phyloP scores from a whole-genome alignment of 2,888 invertebrate genomes.

The Sminthurinus aureus region DNA sequence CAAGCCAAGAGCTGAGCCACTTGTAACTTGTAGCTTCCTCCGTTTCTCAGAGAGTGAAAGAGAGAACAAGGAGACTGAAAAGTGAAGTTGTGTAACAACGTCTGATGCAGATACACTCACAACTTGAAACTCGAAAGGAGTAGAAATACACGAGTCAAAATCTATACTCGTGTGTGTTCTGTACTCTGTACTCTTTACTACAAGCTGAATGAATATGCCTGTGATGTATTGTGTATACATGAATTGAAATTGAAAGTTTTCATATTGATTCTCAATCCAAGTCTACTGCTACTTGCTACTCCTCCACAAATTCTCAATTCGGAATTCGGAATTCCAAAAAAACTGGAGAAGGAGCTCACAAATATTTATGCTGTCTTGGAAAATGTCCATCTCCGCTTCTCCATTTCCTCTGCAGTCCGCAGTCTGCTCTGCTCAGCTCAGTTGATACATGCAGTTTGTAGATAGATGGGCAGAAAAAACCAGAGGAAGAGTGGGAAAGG shows the following conservation, averaged over 20 bases:
- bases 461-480: neutral
- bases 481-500: neutral
- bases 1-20: too few species aligned
- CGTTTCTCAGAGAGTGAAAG: too few species aligned
- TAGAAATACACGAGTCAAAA: neutral
- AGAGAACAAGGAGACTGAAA: too few species aligned
- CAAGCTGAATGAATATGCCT: neutral
- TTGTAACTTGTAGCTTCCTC: too few species aligned
- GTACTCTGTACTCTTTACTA: neutral
- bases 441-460: neutral
- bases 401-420: neutral
- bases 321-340: neutral
- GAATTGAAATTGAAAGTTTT: slow-evolving; percentile 1
- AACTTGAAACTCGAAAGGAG: too few species aligned
- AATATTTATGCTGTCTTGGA: slow-evolving; percentile 36
- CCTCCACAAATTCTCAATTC: slow-evolving; percentile 14
- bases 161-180: too few species aligned
- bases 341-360: neutral
- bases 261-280: slow-evolving; percentile 35
- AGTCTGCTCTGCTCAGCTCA: neutral
- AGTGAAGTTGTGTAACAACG: neutral
- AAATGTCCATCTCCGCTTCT: slow-evolving; percentile 31
- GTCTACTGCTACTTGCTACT: slow-evolving; percentile 29
- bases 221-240: neutral
- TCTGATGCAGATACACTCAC: neutral